Percentiles rank a stretch among this genome's conserved stretches.
Conservation (phyloP, 2,888 invertebrate species). For the Meloe dianella region DNA sequence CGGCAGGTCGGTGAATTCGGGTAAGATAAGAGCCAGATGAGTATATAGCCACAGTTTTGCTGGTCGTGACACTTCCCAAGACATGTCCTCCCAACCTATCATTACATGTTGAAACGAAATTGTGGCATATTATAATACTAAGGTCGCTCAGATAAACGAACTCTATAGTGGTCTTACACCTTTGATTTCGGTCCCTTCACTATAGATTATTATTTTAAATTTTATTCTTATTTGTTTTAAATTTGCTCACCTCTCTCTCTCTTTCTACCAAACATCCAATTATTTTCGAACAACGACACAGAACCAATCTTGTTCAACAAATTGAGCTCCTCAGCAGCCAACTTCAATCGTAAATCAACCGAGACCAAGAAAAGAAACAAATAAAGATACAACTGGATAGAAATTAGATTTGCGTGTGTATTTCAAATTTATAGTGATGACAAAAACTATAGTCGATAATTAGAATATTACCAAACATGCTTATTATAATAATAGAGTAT, state of each 20-base stretch:
- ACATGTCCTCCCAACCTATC: slow-evolving; percentile 52
- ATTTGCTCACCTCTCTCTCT: slow-evolving; percentile 18
- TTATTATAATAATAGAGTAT: slow-evolving; percentile 29
- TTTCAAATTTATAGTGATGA: slow-evolving; percentile 11
- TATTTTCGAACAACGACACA: slow-evolving; percentile 7
- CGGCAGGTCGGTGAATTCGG: slow-evolving; percentile 51
- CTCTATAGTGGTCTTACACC: slow-evolving; percentile 43
- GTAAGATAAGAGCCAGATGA: slow-evolving; percentile 31
- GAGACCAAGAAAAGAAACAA: slow-evolving; percentile 5
- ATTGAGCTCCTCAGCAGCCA: slow-evolving; percentile 7
- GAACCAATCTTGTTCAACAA: slow-evolving; percentile 8
- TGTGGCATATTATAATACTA: slow-evolving; percentile 51
- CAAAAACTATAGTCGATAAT: slow-evolving; percentile 25
- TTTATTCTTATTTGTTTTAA: slow-evolving; percentile 36
- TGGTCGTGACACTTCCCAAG: slow-evolving; percentile 52
- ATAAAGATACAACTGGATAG: slow-evolving; percentile 9
- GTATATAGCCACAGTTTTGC: slow-evolving; percentile 37
- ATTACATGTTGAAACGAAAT: slow-evolving; percentile 54
- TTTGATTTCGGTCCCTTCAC: slow-evolving; percentile 41
- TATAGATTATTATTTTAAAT: slow-evolving; percentile 36
- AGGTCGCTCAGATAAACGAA: slow-evolving; percentile 48
- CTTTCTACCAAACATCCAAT: slow-evolving; percentile 2
- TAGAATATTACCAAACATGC: slow-evolving; percentile 22
- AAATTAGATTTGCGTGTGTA: slow-evolving; percentile 25
- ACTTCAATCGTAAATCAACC: slow-evolving; percentile 9